Evolutionary conservation across 2,797 vertebrate species (phyloP).

Genomic region (Arctocebus calabarensis): DNA sequence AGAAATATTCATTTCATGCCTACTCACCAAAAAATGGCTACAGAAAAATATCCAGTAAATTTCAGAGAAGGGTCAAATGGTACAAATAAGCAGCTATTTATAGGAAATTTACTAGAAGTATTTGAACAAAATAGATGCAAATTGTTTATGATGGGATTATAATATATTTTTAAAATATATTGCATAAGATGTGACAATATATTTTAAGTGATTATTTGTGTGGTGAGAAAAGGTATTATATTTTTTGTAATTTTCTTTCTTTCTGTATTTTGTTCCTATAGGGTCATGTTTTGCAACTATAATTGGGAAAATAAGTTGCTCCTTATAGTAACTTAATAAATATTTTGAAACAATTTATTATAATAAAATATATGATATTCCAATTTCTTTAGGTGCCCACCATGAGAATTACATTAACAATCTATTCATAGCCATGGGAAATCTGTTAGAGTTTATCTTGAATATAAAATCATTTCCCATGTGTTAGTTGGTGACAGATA

Average conservation of each 20-base stretch:
- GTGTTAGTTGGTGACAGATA: constrained; percentile 16
- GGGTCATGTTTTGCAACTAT: neutral
- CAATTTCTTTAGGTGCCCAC: neutral
- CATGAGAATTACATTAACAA: neutral
- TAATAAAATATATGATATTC: neutral
- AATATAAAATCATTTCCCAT: constrained; percentile 48
- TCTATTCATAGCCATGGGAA: neutral
- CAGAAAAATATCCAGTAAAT: neutral
- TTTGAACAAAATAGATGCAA: neutral
- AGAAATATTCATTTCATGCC: neutral
- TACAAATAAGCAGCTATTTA: neutral
- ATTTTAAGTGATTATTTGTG: neutral
- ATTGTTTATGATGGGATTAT: neutral
- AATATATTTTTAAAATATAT: neutral
- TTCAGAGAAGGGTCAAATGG: neutral
- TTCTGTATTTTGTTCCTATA: neutral
- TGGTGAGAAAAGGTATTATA: neutral
- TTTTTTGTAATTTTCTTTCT: constrained; percentile 14
- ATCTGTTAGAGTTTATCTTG: neutral
- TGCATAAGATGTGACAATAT: neutral
- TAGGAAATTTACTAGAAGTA: neutral
- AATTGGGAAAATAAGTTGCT: neutral
- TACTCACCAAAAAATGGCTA: neutral
- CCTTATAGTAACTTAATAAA: neutral
- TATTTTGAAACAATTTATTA: neutral